Percentiles rank a stretch among this genome's conserved stretches.
Conservation (phyloP, 2,113 vertebrate species). For the Mus spicilegus region DNA sequence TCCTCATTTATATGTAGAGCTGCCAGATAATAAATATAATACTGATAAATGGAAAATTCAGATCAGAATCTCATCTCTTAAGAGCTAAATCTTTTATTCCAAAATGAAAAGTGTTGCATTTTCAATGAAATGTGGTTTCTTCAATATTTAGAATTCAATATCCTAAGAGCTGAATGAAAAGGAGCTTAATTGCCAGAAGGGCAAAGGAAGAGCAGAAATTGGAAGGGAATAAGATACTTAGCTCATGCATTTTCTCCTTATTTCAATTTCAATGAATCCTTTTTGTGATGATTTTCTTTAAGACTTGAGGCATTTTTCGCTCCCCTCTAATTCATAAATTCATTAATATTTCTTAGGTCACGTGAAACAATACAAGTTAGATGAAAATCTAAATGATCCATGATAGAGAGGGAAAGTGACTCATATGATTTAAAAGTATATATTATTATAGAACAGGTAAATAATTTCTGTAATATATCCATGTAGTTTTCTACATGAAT, state of each 20-base stretch:
- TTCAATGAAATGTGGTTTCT: slow-evolving; percentile 62
- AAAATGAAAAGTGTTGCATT: slow-evolving; percentile 62
- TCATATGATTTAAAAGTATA: not conserved
- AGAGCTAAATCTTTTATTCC: slow-evolving; percentile 54
- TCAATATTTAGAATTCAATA: slow-evolving; percentile 70
- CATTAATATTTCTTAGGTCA: not conserved
- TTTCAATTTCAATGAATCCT: slow-evolving; percentile 38
- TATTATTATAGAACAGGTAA: not conserved
- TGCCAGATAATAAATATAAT: slow-evolving; percentile 60
- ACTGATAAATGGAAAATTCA: slow-evolving; percentile 48
- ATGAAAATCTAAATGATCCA: not conserved
- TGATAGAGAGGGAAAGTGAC: not conserved
- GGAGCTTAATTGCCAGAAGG: slow-evolving; percentile 59
- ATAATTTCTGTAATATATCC: not conserved
- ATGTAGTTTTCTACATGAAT: not conserved
- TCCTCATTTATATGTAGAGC: slow-evolving; percentile 36
- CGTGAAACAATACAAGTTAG: slow-evolving; percentile 22
- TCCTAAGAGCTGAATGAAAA: slow-evolving; percentile 61
- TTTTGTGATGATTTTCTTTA: slow-evolving; percentile 36
- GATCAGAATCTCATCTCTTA: slow-evolving; percentile 65
- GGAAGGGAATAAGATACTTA: slow-evolving; percentile 32
- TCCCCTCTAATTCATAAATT: slow-evolving; percentile 7
- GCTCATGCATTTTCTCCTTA: not conserved
- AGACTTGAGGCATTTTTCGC: not conserved
- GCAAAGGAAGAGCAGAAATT: not conserved